Percentiles rank a stretch among this genome's conserved stretches.
Conservation (phyloP, 1,140 invertebrate genomes). For the Caenorhabditis remanei region DNA sequence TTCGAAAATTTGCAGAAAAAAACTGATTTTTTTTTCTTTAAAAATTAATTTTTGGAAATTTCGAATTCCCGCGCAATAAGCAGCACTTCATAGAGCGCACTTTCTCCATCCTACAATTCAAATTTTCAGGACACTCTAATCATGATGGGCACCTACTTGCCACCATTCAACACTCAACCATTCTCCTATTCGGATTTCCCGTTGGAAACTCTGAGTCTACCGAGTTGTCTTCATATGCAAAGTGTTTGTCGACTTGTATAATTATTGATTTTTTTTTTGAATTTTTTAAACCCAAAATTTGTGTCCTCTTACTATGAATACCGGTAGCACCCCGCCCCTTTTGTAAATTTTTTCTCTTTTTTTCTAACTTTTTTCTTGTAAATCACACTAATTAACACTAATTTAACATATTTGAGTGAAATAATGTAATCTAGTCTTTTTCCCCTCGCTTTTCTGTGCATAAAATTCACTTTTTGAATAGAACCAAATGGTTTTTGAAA, state of each 20-base stretch:
- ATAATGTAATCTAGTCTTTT: constrained; percentile 38
- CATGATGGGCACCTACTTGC: constrained; percentile 72
- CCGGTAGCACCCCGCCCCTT: not conserved
- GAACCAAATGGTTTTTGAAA: not conserved
- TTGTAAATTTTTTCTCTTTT: too few relatives aligned
- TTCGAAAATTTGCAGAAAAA: too few relatives aligned
- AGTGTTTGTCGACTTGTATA: constrained; percentile 45
- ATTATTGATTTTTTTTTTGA: not conserved
- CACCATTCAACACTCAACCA: constrained; percentile 70
- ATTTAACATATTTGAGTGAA: constrained; percentile 2
- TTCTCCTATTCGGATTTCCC: constrained; percentile 72
- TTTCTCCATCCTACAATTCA: not conserved
- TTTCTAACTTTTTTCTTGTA: too few relatives aligned
- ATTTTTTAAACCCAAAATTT: not conserved
- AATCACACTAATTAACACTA: not conserved
- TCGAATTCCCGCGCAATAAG: too few relatives aligned
- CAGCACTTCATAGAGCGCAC: too few relatives aligned
- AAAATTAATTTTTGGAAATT: too few relatives aligned
- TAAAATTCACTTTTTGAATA: not conserved
- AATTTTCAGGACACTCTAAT: constrained; percentile 69
- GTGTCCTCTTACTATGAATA: constrained; percentile 19
- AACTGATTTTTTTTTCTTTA: too few relatives aligned
- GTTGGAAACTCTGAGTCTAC: constrained; percentile 69
- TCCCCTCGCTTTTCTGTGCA: not conserved
- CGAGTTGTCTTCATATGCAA: constrained; percentile 65